phyloP scores from a whole-genome alignment of 1,140 invertebrate species.

The Meloidogyne chitwoodi region DNA sequence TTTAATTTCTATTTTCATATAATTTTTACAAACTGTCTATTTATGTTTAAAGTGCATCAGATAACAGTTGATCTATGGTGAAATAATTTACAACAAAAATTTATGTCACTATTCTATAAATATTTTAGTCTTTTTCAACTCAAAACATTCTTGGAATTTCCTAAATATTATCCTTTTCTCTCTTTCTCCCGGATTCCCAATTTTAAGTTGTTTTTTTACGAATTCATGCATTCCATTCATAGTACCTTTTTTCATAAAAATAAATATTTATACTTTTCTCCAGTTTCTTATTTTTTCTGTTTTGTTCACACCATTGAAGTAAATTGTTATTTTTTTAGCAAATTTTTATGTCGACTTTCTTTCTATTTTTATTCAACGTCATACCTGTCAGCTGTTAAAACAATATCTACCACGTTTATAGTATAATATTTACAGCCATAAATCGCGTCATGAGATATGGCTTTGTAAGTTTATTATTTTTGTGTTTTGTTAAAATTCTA shows the following conservation, averaged over 20 bases:
- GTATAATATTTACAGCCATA: background rate
- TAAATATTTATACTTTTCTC: no score
- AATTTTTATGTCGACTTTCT: background rate
- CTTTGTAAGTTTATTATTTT: background rate
- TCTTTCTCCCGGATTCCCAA: no score
- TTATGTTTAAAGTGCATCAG: background rate
- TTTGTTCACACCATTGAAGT: background rate
- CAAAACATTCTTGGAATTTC: background rate
- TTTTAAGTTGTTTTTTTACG: background rate
- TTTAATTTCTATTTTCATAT: background rate
- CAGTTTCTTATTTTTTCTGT: background rate
- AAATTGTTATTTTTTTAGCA: background rate
- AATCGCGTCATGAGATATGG: background rate
- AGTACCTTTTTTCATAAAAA: background rate
- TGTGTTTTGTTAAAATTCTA: no score
- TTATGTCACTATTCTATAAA: background rate
- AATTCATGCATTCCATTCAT: background rate
- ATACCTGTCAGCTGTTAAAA: background rate
- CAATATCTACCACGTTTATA: background rate
- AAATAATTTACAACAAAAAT: background rate
- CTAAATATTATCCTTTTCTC: no score
- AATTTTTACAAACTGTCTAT: background rate
- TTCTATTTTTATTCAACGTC: background rate
- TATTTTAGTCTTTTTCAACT: background rate
- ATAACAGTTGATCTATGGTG: background rate